These are phyloP conservation scores for Engystomops pustulosus DNA, from an alignment of 2,113 vertebrate genomes.

Conservation along the genomic window DNA sequence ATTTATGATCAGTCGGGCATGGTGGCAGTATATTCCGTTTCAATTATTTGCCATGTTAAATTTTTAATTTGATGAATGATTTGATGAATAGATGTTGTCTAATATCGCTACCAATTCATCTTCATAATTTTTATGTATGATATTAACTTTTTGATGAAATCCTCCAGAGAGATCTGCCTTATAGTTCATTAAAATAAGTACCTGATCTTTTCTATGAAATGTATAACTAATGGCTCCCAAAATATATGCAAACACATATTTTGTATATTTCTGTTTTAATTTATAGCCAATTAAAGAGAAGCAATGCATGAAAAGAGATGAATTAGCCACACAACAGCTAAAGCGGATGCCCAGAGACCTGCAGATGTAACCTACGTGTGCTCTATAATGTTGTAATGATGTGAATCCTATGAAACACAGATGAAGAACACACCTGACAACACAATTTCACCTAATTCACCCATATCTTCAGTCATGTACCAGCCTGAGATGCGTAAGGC, in stretches of 20 bases:
- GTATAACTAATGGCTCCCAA: not conserved
- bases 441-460: too few species aligned
- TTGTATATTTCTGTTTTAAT: not conserved
- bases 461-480: too few species aligned
- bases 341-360: too few species aligned
- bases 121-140: not conserved
- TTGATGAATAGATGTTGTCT: conserved; percentile 48
- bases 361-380: too few species aligned
- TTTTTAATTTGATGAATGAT: conserved; percentile 49
- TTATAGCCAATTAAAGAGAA: not conserved
- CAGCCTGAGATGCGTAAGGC: too few species aligned
- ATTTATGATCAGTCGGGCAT: conserved; percentile 15
- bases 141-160: conserved; percentile 26
- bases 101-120: conserved; percentile 13
- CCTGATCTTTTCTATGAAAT: conserved; percentile 14
- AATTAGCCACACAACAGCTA: not conserved
- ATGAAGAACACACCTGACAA: too few species aligned
- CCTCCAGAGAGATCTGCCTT: not conserved
- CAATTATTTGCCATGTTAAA: conserved; percentile 43
- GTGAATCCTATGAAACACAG: too few species aligned
- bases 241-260: not conserved
- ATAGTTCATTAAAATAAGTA: conserved; percentile 12
- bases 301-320: not conserved
- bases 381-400: too few species aligned
- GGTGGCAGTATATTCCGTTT: conserved; percentile 31